Evolutionary conservation across 2,888 invertebrate species (phyloP).

Genomic region (Drosophila maculinotata): DNA sequence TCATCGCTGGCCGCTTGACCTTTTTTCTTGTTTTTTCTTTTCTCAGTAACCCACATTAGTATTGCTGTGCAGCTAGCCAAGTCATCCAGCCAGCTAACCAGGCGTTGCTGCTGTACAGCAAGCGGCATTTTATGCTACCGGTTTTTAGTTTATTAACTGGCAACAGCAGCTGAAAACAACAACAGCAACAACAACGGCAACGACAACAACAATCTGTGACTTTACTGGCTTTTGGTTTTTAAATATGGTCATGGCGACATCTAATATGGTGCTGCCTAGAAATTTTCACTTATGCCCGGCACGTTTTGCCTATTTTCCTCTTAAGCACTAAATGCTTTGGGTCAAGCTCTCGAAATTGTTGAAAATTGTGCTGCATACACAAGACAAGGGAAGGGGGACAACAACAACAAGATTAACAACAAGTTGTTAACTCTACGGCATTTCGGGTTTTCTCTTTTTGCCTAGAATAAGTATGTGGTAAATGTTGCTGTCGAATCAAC

Average conservation of each 20-base stretch:
- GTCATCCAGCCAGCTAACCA: constrained; percentile 40
- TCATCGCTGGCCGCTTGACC: constrained; percentile 23
- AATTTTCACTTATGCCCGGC: constrained; percentile 76
- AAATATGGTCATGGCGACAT: constrained; percentile 68
- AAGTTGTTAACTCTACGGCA: constrained; percentile 18
- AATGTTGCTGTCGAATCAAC: constrained; percentile 16
- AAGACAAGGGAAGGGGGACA: neutral
- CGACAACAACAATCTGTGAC: constrained; percentile 57
- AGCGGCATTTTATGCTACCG: constrained; percentile 74
- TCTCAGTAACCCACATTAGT: constrained; percentile 22
- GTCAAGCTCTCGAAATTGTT: constrained; percentile 65
- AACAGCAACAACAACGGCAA: constrained; percentile 7
- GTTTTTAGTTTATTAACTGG: constrained; percentile 75
- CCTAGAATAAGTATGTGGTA: constrained; percentile 17
- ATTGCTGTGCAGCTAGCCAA: constrained; percentile 39
- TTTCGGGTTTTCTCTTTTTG: constrained; percentile 66
- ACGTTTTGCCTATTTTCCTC: constrained; percentile 76
- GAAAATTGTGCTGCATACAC: constrained; percentile 43
- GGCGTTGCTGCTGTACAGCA: constrained; percentile 37
- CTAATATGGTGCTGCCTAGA: constrained; percentile 63
- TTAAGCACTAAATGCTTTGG: constrained; percentile 69
- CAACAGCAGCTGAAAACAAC: constrained; percentile 37
- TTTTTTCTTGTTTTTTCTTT: constrained; percentile 18
- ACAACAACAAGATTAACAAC: neutral
- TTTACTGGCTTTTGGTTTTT: constrained; percentile 54